Base-by-base conservation (phyloP, 2,888 invertebrate species). In the Scaptomyza caliginosa region DNA sequence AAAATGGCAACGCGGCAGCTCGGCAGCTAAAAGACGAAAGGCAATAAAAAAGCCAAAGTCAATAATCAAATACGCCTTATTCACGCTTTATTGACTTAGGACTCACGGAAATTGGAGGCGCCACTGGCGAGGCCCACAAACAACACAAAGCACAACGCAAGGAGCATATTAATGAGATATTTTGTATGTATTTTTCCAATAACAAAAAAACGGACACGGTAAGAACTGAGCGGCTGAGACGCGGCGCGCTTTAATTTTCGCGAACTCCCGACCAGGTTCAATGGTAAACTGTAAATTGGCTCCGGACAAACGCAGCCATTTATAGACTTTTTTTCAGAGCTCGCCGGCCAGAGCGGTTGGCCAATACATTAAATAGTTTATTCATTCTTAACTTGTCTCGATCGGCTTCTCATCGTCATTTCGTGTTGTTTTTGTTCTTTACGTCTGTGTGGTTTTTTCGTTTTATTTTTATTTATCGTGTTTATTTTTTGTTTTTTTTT, bases 241-340 rank as follows among this genome's bases (percentile, higher is more conserved):
- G 51, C 63, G 56, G 30, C 50, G 54, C 63, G 67, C 51, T 50
- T 8, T 11, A 48, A 46, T 51, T 74, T 86, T 82, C 74, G 88
- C 89, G 79, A 88, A 77, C 88, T 86, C 87, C 79, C 83, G 80
- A 80, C 86, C 89, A 89, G 85, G 89, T 89, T 89, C 89, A 89
- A 88, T 89, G 89, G 69, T 89, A 89, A 89, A 89, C 89, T 89
- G 89, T 89, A 80, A 83, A 82, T 84, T 78, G 81, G 76, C 84
- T 88, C 78, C 74, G 79, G 88, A 86, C 72, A 74, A 72, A 81
- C 89, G 74, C 87, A 72, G 77, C 77, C 88, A 89, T 89, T 89
- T 89, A 89, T 89, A 89, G 86, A 76, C 77, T 89, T 86, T 83
- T 83, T 73, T 43, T 38, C 58, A 28, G 46, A 56, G 65, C 55